phyloP scores from a whole-genome alignment of 2,113 vertebrate genomes.

The Corythaeola cristata region DNA sequence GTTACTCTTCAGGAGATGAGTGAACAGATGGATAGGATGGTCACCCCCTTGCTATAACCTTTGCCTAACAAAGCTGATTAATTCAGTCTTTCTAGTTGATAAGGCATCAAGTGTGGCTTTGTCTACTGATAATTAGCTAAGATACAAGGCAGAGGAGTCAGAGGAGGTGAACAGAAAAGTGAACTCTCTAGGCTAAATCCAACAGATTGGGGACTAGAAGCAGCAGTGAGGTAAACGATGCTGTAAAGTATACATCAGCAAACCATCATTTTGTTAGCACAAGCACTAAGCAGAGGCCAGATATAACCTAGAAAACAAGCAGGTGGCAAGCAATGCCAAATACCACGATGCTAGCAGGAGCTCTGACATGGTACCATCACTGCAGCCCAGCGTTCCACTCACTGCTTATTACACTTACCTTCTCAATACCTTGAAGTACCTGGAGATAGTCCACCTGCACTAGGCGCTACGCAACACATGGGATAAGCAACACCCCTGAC shows the following conservation, averaged over 20 bases:
- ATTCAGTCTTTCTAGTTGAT: slow-evolving; percentile 56
- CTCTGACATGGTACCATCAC: neutral
- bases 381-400: neutral
- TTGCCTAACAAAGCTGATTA: slow-evolving; percentile 63
- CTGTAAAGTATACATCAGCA: neutral
- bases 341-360: neutral
- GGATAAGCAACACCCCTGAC: neutral
- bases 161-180: neutral
- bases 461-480: accelerated
- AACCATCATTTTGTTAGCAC: neutral
- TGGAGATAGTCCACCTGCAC: neutral
- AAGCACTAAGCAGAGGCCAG: neutral
- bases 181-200: slow-evolving; percentile 11
- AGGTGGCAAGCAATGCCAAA: neutral
- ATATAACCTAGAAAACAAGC: neutral
- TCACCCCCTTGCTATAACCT: slow-evolving; percentile 44
- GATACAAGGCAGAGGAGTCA: slow-evolving; percentile 2
- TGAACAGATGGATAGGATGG: slow-evolving; percentile 46
- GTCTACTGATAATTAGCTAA: slow-evolving; percentile 60
- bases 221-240: neutral
- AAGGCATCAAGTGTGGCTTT: slow-evolving; percentile 25
- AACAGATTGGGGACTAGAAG: neutral
- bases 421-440: neutral
- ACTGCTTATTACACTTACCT: neutral
- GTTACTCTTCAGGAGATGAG: slow-evolving; percentile 36